Conservation (phyloP, 2,888 invertebrate species). For the Temnothorax ravouxi region DNA sequence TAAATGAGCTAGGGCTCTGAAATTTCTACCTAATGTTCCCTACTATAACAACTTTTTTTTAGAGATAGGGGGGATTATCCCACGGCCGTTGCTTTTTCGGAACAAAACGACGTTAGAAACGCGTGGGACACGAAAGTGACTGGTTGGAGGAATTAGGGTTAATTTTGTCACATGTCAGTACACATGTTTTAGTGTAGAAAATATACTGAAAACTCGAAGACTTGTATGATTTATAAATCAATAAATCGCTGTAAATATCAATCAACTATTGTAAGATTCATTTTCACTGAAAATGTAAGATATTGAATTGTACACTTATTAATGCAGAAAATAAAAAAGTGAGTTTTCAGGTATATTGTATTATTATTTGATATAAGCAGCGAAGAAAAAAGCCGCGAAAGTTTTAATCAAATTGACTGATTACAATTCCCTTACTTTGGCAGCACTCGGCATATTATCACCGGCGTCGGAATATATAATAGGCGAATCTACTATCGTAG, state of each 20-base stretch:
- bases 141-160: no score
- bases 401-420: background rate
- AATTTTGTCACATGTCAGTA: background rate
- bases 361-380: background rate
- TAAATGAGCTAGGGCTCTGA: no score
- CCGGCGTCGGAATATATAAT: conserved; percentile 78
- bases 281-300: background rate
- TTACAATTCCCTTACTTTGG: conserved; percentile 76
- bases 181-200: background rate
- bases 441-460: conserved; percentile 77
- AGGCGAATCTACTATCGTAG: conserved; percentile 84
- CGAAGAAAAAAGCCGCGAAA: background rate
- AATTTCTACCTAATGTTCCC: no score
- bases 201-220: conserved; percentile 1
- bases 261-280: background rate
- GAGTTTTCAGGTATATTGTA: background rate
- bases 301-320: background rate
- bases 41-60: no score
- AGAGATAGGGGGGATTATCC: no score
- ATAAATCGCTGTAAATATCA: background rate
- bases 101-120: no score
- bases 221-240: background rate
- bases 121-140: no score
- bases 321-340: background rate
- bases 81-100: no score